These are phyloP conservation scores for Lichenostomus cassidix DNA, from an alignment of 2,113 vertebrate species.

Conservation along the genomic window DNA sequence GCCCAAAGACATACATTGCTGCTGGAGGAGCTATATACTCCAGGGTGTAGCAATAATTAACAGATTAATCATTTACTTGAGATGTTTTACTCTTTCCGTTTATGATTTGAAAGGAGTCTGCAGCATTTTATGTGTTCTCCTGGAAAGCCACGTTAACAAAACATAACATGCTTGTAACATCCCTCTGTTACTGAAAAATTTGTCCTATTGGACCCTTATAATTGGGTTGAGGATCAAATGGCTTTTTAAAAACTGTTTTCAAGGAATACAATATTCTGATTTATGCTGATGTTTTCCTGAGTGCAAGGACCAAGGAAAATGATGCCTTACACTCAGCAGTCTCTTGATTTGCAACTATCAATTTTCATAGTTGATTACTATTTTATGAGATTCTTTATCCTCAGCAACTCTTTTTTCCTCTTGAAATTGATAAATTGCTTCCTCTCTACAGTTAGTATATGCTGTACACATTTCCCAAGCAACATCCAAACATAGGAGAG, in stretches of 20 bases:
- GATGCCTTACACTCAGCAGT: constrained; percentile 30
- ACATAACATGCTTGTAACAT: neutral
- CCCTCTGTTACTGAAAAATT: neutral
- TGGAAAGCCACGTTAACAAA: neutral
- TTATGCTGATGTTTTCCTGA: constrained; percentile 52
- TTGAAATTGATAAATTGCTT: constrained; percentile 45
- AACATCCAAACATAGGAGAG: neutral
- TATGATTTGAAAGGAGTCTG: neutral
- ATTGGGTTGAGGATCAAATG: neutral
- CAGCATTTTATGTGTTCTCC: neutral
- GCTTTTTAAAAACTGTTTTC: constrained; percentile 16
- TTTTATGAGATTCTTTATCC: constrained; percentile 58
- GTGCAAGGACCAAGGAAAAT: constrained; percentile 42
- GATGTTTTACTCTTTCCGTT: neutral
- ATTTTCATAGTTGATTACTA: constrained; percentile 60
- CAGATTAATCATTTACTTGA: constrained; percentile 51
- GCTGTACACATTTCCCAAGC: neutral
- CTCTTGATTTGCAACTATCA: constrained; percentile 58
- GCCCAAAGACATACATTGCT: neutral
- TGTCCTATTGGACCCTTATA: neutral
- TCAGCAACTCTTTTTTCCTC: constrained; percentile 29
- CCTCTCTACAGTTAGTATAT: neutral
- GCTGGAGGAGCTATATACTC: neutral
- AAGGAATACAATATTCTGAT: constrained; percentile 42
- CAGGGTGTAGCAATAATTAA: constrained; percentile 28